phyloP scores from a whole-genome alignment of 2,113 vertebrate species.

The Arenaria interpres region DNA sequence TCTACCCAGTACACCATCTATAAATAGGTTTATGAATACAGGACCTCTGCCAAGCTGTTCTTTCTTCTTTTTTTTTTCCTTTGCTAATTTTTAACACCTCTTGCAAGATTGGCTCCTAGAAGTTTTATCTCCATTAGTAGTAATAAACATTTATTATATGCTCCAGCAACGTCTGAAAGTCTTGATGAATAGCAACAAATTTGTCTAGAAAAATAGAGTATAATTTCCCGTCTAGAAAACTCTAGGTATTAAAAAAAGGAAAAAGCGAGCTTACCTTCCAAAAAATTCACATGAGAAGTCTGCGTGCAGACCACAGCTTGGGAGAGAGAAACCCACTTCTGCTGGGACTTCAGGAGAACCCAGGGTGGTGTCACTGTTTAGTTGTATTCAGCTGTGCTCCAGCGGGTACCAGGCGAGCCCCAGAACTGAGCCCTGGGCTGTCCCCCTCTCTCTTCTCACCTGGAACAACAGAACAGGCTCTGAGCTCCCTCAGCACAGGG shows the following conservation, averaged over 20 bases:
- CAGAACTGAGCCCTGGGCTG: not conserved
- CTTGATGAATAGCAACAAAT: constrained; percentile 18
- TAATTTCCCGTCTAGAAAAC: not conserved
- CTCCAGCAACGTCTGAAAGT: not conserved
- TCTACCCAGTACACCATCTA: constrained; percentile 1
- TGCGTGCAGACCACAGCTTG: not conserved
- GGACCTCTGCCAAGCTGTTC: constrained; percentile 42
- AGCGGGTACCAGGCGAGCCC: not conserved
- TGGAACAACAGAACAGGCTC: not conserved
- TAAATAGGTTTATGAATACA: constrained; percentile 60
- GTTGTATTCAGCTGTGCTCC: not conserved
- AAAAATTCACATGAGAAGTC: constrained; percentile 16
- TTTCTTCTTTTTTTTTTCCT: not conserved
- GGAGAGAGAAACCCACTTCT: not conserved
- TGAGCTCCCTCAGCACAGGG: not conserved
- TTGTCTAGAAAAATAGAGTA: not conserved
- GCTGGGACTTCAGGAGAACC: not conserved
- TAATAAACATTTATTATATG: constrained; percentile 35
- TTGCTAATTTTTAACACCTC: constrained; percentile 38
- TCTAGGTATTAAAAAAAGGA: not conserved
- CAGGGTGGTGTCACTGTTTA: accelerated
- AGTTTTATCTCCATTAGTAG: constrained; percentile 52
- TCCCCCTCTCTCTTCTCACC: not conserved
- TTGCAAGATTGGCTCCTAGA: constrained; percentile 23
- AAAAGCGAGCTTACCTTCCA: constrained; percentile 24